Percentiles rank a stretch among this genome's conserved stretches.
These are phyloP conservation scores for Solenopsis invicta DNA, from an alignment of 1,140 invertebrate species.

Conservation along the genomic window DNA sequence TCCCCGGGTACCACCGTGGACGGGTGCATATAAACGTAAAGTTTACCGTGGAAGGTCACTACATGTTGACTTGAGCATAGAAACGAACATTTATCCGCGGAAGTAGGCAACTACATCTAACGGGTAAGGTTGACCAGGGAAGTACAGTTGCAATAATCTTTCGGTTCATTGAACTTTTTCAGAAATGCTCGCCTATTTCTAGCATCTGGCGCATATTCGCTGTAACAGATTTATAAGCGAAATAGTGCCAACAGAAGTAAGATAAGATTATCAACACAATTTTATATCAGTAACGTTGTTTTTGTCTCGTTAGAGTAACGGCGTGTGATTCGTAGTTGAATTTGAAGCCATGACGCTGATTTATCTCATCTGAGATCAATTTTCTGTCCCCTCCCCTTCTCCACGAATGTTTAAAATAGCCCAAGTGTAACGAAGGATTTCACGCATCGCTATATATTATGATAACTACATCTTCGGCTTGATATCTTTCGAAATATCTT, in stretches of 20 bases:
- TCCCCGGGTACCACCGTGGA: slow-evolving; percentile 63
- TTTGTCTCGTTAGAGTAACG: background rate
- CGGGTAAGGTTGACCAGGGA: background rate
- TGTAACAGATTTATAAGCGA: background rate
- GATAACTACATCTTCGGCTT: background rate
- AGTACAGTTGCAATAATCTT: slow-evolving; percentile 25
- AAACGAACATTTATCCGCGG: slow-evolving; percentile 48
- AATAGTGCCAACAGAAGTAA: background rate
- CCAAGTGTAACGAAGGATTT: background rate
- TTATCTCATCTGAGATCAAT: background rate
- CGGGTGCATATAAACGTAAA: slow-evolving; percentile 76
- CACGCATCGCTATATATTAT: background rate
- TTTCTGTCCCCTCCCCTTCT: too few relatives aligned
- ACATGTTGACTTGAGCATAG: slow-evolving; percentile 22
- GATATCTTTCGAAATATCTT: background rate
- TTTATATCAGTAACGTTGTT: background rate
- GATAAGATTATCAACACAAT: background rate
- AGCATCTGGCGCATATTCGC: background rate
- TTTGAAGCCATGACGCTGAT: background rate
- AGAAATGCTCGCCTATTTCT: background rate
- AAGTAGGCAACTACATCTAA: slow-evolving; percentile 16
- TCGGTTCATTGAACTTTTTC: background rate
- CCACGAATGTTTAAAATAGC: background rate
- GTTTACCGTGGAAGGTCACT: slow-evolving; percentile 58
- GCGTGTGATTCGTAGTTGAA: background rate